Percentiles rank a stretch among this genome's conserved stretches.
Conservation (phyloP, 1,140 invertebrate species). For the Episyrphus balteatus region DNA sequence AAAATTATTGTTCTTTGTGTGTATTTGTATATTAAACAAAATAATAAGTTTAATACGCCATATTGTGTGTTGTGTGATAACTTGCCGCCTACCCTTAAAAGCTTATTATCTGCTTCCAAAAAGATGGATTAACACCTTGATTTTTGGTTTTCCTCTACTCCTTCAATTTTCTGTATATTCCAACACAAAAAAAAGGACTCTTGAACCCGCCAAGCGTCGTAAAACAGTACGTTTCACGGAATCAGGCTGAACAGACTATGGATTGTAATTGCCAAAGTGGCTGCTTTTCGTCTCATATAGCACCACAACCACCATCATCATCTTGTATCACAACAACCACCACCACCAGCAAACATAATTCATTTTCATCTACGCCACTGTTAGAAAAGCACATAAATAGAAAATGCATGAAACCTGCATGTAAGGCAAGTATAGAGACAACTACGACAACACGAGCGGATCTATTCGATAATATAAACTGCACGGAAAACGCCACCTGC, state of each 20-base stretch:
- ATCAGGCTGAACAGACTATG: no score
- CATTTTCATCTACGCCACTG: no score
- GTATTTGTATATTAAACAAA: no score
- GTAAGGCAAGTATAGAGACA: not conserved
- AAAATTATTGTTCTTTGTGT: no score
- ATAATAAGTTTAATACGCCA: no score
- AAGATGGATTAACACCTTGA: not conserved
- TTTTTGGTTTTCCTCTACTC: not conserved
- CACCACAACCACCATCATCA: constrained; percentile 7
- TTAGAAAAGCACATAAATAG: not conserved
- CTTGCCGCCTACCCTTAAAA: no score
- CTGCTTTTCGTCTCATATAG: no score
- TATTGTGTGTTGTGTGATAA: constrained; percentile 1
- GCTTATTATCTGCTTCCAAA: no score
- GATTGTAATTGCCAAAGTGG: no score
- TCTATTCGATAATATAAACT: not conserved
- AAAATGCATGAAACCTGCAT: not conserved
- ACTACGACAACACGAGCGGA: constrained; percentile 8
- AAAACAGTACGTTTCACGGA: not conserved
- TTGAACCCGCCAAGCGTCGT: no score
- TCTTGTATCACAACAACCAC: constrained; percentile 6
- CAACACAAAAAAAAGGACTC: no score
- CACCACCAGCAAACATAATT: not conserved
- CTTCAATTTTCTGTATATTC: no score
- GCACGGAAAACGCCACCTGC: not conserved